Evolutionary conservation across 2,888 invertebrate species (phyloP).

Genomic region (Apoderus coryli): DNA sequence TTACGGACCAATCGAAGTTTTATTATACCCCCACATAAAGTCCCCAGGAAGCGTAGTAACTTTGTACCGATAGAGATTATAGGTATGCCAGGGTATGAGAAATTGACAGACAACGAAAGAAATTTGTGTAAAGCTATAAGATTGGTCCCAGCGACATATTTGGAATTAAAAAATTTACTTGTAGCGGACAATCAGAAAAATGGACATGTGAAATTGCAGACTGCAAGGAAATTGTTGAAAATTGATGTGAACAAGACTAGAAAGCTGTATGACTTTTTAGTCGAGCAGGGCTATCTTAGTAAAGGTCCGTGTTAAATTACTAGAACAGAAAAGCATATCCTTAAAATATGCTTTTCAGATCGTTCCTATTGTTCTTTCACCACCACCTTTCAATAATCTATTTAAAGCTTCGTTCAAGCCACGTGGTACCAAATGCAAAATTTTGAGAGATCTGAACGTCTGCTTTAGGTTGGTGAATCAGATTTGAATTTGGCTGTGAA

Average conservation of each 20-base stretch:
- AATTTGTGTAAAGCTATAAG: slow-evolving; percentile 63
- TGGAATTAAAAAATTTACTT: slow-evolving; percentile 62
- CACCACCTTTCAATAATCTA: no score
- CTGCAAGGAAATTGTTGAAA: slow-evolving; percentile 71
- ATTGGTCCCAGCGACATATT: slow-evolving; percentile 60
- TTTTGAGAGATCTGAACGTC: no score
- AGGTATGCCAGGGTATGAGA: slow-evolving; percentile 66
- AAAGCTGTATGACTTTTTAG: slow-evolving; percentile 67
- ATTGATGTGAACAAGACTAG: slow-evolving; percentile 90
- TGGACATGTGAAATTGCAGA: slow-evolving; percentile 60
- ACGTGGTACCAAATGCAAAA: no score
- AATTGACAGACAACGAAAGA: slow-evolving; percentile 52
- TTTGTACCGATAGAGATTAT: slow-evolving; percentile 48
- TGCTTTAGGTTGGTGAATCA: no score
- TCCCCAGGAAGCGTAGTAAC: slow-evolving; percentile 25
- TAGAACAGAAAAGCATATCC: no score
- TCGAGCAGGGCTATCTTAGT: slow-evolving; percentile 55
- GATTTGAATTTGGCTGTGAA: no score
- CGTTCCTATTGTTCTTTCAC: no score
- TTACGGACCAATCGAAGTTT: slow-evolving; percentile 22
- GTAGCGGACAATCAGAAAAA: slow-evolving; percentile 62
- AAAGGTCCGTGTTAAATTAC: no score
- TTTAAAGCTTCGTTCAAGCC: no score
- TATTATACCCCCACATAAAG: slow-evolving; percentile 13
- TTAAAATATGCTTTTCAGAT: no score